Evolutionary conservation across 1,140 invertebrate genomes (phyloP), one percentile per base, ranked within the genome.

Genomic region (Orchesella cincta): DNA sequence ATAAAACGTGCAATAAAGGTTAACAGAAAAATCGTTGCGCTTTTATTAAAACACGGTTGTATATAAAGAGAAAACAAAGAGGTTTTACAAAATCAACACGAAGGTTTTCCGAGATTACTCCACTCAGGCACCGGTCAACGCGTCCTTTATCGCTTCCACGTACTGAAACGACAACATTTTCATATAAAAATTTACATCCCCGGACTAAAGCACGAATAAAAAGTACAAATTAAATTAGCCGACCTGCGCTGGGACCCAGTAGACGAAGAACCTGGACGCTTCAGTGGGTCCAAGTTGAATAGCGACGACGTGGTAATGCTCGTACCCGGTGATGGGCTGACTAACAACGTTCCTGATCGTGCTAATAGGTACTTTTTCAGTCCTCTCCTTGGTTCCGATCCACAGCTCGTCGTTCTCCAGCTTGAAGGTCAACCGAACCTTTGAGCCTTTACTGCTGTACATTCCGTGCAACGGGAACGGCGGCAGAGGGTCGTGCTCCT

Each of bases 241-340:
- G 76, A 82, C 81, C 84, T 94, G 92, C 33, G 94, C 93, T 57
- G 95, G 95, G 52, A 97, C 94, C 95, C 95, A 97, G 86, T 97
- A 97, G 70, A 97, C 90, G 93, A 94, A 97, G 87, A 96, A 96
- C 79, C 92, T 87, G 34, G 93, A 95, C 16, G 93, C 93, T 87
- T 95, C 94, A 12, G 94, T 95, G 18, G 94, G 90, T 31, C 94
- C 94, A 80, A 95, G 86, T 87, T 95, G 94, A 76, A 96, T 88
- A 71, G 95, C 95, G 93, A 97, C 90, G 83, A 97, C 92, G 84
- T 97, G 94, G 89, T 97, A 97, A 85, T 96, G 92, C 83, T 95
- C 94, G 88, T 94, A 91, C 76, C 92, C 94, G 85, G 93, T 92
- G 82, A 97, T 95, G 23, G 94, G 90, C 88, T 97, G 94, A 84